Conservation (phyloP, 2,113 vertebrate genomes). For the Xiphias gladius region DNA sequence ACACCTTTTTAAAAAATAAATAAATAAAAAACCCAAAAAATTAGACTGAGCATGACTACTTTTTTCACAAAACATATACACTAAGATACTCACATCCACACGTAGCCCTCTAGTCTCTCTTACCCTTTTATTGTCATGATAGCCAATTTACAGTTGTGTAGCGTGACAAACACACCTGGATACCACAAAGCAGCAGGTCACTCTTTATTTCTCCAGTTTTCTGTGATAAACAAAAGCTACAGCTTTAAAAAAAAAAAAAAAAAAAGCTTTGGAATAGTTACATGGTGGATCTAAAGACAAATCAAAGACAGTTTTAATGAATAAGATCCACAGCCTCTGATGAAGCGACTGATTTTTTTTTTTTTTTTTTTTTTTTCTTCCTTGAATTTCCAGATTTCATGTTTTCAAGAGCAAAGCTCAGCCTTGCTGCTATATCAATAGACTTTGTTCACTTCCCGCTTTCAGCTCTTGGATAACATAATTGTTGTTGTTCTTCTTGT, state of each 20-base stretch:
- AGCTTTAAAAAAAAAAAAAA: not conserved
- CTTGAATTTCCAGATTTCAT: not conserved
- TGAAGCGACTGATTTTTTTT: not conserved
- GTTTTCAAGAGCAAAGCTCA: conserved; percentile 14
- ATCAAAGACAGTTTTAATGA: conserved; percentile 59
- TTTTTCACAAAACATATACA: not conserved
- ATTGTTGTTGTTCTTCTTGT: conserved; percentile 23
- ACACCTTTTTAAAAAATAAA: no score
- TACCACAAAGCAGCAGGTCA: not conserved
- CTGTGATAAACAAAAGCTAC: conserved; percentile 7
- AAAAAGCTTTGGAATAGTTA: conserved; percentile 28
- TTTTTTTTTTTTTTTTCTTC: no score
- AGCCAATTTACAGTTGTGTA: conserved; percentile 8
- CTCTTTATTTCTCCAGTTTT: not conserved
- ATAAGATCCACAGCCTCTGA: conserved; percentile 33
- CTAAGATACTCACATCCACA: not conserved
- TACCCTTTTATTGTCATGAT: conserved; percentile 1
- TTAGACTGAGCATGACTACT: not conserved
- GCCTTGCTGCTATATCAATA: conserved; percentile 17
- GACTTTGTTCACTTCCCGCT: conserved; percentile 25
- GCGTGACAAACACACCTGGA: conserved; percentile 12
- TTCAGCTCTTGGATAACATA: conserved; percentile 24
- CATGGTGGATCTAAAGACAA: conserved; percentile 23
- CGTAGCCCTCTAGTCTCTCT: no score
- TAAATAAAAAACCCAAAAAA: no score